Percentiles rank a stretch among this genome's conserved stretches.
Conservation (phyloP, 2,113 vertebrate species). For the Apus apus region DNA sequence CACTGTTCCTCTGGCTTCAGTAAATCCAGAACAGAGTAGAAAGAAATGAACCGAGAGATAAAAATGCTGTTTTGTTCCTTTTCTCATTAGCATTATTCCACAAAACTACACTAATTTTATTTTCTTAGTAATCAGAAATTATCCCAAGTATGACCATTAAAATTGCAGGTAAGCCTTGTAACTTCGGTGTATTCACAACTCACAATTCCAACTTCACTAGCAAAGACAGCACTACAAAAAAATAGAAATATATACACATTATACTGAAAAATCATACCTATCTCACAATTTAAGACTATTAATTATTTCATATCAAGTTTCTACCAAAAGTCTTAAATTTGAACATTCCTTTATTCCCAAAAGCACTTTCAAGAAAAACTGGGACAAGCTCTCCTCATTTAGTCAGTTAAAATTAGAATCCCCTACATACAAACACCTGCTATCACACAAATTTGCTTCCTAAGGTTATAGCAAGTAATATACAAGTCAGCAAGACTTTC, state of each 20-base stretch:
- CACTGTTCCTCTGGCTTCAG: background rate
- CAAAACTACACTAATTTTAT: background rate
- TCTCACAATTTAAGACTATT: background rate
- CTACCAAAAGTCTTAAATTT: background rate
- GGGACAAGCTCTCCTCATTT: conserved; percentile 42
- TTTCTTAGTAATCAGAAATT: background rate
- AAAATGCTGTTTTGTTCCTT: background rate
- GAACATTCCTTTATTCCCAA: conserved; percentile 22
- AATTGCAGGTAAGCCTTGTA: background rate
- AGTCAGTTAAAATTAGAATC: conserved; percentile 58
- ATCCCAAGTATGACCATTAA: background rate
- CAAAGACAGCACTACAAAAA: background rate
- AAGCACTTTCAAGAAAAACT: conserved; percentile 25
- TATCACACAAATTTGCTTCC: conserved; percentile 26
- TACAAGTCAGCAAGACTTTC: conserved; percentile 8
- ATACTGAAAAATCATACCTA: background rate
- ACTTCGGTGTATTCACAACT: background rate
- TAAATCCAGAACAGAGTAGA: background rate
- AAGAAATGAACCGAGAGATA: background rate
- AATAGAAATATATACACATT: background rate
- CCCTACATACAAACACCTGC: conserved; percentile 35
- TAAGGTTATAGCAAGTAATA: conserved; percentile 19
- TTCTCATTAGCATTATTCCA: background rate
- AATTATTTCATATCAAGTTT: background rate
- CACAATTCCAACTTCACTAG: background rate